Evolutionary conservation across 2,113 vertebrate species (phyloP).

Genomic region (Ophthalmolycus amberensis): DNA sequence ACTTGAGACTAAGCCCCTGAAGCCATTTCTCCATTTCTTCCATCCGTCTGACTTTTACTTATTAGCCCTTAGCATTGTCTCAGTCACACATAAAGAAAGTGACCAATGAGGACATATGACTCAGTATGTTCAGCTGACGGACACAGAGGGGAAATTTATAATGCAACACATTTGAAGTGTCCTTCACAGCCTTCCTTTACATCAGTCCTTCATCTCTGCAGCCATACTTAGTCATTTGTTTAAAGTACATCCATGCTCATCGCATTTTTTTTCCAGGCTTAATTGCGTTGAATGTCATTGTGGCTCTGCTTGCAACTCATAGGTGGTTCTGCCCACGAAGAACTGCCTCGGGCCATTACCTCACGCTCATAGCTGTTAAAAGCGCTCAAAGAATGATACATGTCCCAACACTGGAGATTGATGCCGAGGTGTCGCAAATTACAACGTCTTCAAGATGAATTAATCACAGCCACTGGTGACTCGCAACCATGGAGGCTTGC

Average conservation of each 20-base stretch:
- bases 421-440: slow-evolving; percentile 36
- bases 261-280: neutral
- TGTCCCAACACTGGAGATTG: slow-evolving; percentile 26
- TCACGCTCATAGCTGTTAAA: slow-evolving; percentile 54
- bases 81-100: neutral
- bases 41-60: neutral
- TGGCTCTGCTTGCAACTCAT: slow-evolving; percentile 46
- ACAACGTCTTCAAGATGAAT: slow-evolving; percentile 35
- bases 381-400: slow-evolving; percentile 50
- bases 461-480: slow-evolving; percentile 9
- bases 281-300: slow-evolving; percentile 39
- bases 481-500: neutral
- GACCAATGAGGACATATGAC: neutral
- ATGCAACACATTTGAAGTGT: neutral
- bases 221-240: neutral
- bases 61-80: neutral
- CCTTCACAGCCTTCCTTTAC: neutral
- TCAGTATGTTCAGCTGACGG: neutral
- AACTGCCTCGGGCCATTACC: slow-evolving; percentile 50
- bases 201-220: neutral
- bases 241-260: neutral
- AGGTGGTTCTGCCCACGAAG: slow-evolving; percentile 41
- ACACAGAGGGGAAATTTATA: neutral
- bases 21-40: neutral
- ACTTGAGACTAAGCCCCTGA: neutral